Percentiles rank a stretch among this genome's conserved stretches.
Conservation (phyloP, 1,140 invertebrate genomes). For the Asbolus verrucosus region DNA sequence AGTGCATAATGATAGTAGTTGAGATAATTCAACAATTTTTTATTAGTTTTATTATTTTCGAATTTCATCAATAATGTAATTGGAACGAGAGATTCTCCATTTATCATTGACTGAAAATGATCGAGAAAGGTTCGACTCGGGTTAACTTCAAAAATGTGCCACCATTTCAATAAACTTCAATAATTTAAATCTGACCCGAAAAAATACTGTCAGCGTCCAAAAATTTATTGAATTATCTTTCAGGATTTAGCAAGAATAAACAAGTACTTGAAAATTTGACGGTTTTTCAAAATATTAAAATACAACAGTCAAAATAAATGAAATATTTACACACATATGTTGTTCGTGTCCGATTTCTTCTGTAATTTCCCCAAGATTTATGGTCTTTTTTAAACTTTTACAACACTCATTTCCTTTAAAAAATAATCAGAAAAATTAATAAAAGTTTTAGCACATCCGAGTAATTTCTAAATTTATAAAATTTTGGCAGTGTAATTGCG, state of each 20-base stretch:
- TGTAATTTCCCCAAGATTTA: neutral
- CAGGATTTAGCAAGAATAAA: neutral
- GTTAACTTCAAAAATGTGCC: neutral
- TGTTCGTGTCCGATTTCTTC: neutral
- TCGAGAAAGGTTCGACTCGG: too few relatives aligned
- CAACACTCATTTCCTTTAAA: neutral
- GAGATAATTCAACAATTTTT: too few relatives aligned
- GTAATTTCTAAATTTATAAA: neutral
- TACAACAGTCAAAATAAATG: neutral
- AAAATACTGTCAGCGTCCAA: neutral
- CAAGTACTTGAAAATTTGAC: neutral
- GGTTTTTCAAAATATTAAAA: neutral
- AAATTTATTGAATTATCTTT: constrained; percentile 3
- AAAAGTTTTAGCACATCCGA: constrained; percentile 1
- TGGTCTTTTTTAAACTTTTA: neutral
- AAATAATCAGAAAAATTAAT: constrained; percentile 5
- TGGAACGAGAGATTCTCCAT: too few relatives aligned
- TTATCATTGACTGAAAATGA: too few relatives aligned
- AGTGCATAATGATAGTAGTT: too few relatives aligned
- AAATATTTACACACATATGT: neutral
- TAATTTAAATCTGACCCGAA: neutral
- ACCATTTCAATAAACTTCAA: neutral
- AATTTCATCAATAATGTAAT: too few relatives aligned
- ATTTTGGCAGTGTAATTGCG: neutral
- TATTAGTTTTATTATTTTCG: too few relatives aligned